phyloP scores from a whole-genome alignment of 2,797 vertebrate genomes.

The Peromyscus melanophrys region DNA sequence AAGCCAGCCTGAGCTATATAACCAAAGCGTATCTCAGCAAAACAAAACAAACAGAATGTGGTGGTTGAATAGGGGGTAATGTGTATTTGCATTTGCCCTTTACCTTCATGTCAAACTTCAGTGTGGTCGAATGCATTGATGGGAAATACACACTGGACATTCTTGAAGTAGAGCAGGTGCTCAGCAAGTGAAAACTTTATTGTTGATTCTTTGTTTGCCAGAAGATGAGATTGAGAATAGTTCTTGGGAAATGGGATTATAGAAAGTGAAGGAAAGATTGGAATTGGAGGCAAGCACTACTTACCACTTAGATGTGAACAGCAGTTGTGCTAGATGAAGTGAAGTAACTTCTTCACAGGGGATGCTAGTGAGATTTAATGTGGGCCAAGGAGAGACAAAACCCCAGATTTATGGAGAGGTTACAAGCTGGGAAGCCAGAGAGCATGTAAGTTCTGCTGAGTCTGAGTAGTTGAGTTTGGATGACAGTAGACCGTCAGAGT shows the following conservation, averaged over 20 bases:
- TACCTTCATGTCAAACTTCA: slow-evolving; percentile 43
- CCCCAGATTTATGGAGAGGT: slow-evolving; percentile 54
- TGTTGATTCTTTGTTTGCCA: slow-evolving; percentile 59
- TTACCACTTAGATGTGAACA: slow-evolving; percentile 38
- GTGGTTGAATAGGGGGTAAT: neutral
- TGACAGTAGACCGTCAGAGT: neutral
- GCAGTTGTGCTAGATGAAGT: slow-evolving; percentile 41
- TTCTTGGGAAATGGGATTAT: slow-evolving; percentile 55
- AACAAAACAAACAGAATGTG: neutral
- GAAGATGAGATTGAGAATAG: slow-evolving; percentile 43
- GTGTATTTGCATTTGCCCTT: slow-evolving; percentile 49
- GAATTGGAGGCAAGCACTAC: neutral
- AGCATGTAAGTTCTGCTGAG: slow-evolving; percentile 40
- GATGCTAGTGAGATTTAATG: slow-evolving; percentile 59
- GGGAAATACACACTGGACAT: slow-evolving; percentile 23
- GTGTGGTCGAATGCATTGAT: slow-evolving; percentile 41
- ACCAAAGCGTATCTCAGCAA: neutral
- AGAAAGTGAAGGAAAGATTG: slow-evolving; percentile 33
- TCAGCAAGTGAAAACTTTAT: slow-evolving; percentile 66
- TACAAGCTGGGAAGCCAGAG: slow-evolving; percentile 44
- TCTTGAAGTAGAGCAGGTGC: slow-evolving; percentile 50
- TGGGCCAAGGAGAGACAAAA: slow-evolving; percentile 49
- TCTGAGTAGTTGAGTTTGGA: slow-evolving; percentile 56
- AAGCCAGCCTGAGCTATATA: neutral
- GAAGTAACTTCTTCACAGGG: slow-evolving; percentile 61